phyloP scores from a whole-genome alignment of 2,888 invertebrate genomes.

The Coleophora flavipennella region DNA sequence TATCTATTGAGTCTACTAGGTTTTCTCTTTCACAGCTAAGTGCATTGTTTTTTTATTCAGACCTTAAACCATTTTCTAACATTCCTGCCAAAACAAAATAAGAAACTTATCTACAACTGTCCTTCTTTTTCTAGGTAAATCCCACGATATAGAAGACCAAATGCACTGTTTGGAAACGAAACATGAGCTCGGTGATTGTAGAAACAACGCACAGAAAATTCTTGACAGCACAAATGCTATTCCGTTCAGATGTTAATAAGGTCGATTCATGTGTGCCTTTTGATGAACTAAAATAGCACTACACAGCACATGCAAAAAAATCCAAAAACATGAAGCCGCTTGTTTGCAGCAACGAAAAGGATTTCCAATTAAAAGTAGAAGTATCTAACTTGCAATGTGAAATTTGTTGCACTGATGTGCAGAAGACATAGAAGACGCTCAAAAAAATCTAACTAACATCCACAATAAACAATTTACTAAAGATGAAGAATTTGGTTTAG shows the following conservation, averaged over 20 bases:
- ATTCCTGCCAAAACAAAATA: too few species aligned
- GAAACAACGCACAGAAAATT: background rate
- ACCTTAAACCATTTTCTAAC: too few species aligned
- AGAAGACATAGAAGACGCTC: background rate
- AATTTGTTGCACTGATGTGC: background rate
- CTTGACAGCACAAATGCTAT: slow-evolving; percentile 52
- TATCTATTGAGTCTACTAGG: too few species aligned
- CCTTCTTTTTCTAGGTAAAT: too few species aligned
- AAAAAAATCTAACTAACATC: background rate
- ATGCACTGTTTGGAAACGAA: too few species aligned
- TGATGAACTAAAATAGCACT: slow-evolving; percentile 35
- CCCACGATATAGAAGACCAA: too few species aligned
- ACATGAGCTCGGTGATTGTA: too few species aligned
- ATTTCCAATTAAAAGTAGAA: background rate
- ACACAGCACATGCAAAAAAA: slow-evolving; percentile 23
- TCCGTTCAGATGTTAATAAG: slow-evolving; percentile 56
- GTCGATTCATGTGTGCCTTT: slow-evolving; percentile 46
- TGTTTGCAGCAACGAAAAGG: background rate
- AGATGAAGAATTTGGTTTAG: background rate
- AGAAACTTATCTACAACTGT: too few species aligned
- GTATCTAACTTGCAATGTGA: background rate
- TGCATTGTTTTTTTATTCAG: too few species aligned
- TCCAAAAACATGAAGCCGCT: background rate
- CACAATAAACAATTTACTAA: background rate
- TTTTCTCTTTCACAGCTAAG: too few species aligned